These are phyloP conservation scores for Ganaspis brasiliensis DNA, from an alignment of 2,888 invertebrate species.

Conservation along the genomic window DNA sequence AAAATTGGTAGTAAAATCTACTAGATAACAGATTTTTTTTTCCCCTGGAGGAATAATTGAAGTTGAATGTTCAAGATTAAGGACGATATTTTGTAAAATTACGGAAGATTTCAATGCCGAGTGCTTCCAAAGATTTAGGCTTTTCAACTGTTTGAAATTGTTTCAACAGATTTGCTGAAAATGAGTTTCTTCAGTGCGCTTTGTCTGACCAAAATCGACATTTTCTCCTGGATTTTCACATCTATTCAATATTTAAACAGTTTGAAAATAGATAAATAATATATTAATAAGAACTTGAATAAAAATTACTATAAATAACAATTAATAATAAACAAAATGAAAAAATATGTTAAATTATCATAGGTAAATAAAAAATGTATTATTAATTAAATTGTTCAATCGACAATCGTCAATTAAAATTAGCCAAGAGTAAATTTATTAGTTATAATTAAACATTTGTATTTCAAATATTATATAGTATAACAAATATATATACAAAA, in stretches of 20 bases:
- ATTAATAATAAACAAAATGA: neutral
- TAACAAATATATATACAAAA: too few relatives aligned
- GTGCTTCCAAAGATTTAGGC: neutral
- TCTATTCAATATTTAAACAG: neutral
- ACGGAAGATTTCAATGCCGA: neutral
- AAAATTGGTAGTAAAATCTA: too few relatives aligned
- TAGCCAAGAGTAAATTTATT: too few relatives aligned
- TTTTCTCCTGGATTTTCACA: conserved; percentile 26
- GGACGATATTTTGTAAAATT: neutral
- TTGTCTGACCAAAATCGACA: conserved; percentile 29
- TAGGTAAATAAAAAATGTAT: too few relatives aligned
- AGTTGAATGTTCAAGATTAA: too few relatives aligned
- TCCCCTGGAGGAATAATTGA: neutral
- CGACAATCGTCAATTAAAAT: too few relatives aligned
- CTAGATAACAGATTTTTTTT: neutral
- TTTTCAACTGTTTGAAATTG: neutral
- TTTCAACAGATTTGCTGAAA: neutral
- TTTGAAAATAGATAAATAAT: neutral
- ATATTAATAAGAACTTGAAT: too few relatives aligned
- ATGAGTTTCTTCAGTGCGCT: neutral
- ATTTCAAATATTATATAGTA: too few relatives aligned
- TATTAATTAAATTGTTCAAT: too few relatives aligned
- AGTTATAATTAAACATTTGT: too few relatives aligned
- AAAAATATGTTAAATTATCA: too few relatives aligned
- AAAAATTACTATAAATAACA: neutral